phyloP scores from a whole-genome alignment of 2,113 vertebrate genomes.

The Oreotragus oreotragus region DNA sequence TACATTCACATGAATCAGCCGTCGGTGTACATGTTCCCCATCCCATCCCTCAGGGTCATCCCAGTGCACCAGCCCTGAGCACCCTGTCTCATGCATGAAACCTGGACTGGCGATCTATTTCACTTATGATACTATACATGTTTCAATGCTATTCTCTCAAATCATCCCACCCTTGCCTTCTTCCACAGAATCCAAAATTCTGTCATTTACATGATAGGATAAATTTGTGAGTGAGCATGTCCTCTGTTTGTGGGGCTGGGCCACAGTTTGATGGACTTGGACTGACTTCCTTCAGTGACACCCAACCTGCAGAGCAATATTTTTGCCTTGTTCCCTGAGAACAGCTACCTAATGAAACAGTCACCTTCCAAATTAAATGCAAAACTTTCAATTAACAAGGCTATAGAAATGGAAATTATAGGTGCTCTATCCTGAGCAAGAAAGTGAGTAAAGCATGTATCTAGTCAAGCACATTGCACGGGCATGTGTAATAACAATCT shows the following conservation, averaged over 20 bases:
- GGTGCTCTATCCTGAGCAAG: not conserved
- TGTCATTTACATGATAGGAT: not conserved
- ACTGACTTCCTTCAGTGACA: slow-evolving; percentile 64
- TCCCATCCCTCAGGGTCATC: not conserved
- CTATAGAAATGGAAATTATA: slow-evolving; percentile 44
- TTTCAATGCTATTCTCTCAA: not conserved
- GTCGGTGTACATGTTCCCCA: not conserved
- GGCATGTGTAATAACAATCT: not conserved
- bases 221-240: slow-evolving; percentile 37
- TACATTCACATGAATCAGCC: not conserved
- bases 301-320: slow-evolving; percentile 51
- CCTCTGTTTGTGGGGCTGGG: slow-evolving; percentile 26
- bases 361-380: slow-evolving; percentile 56
- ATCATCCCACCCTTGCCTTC: not conserved
- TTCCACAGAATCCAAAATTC: not conserved
- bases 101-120: not conserved
- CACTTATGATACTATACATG: not conserved
- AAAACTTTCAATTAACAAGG: slow-evolving; percentile 50
- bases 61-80: not conserved
- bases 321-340: slow-evolving; percentile 49
- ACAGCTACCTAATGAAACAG: slow-evolving; percentile 69
- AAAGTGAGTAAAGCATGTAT: not conserved
- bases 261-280: slow-evolving; percentile 61
- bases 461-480: not conserved
- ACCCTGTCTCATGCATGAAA: not conserved